These are phyloP conservation scores for Peucedramus taeniatus DNA, from an alignment of 2,113 vertebrate species.

Conservation along the genomic window DNA sequence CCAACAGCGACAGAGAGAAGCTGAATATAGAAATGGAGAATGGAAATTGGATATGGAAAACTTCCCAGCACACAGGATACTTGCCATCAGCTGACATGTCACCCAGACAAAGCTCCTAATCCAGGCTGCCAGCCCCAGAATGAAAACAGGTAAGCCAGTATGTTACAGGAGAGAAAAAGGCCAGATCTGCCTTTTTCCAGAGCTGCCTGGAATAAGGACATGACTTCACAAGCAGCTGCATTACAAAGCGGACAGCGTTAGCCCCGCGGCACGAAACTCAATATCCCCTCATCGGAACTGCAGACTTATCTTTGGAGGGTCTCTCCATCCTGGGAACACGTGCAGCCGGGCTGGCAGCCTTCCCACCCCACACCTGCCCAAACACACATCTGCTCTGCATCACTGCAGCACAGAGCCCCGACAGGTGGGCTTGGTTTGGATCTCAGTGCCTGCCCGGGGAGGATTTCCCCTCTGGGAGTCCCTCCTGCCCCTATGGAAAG, in stretches of 20 bases:
- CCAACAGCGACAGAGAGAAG: neutral
- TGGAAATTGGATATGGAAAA: neutral
- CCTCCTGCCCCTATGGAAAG: neutral
- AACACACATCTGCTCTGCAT: neutral
- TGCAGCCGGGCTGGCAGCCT: neutral
- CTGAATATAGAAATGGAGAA: rapidly evolving
- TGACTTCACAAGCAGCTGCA: neutral
- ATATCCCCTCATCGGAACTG: neutral
- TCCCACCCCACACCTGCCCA: conserved; percentile 16
- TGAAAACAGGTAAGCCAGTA: neutral
- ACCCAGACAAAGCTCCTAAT: neutral
- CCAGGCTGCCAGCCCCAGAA: neutral
- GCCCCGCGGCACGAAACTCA: neutral
- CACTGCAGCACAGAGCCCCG: neutral
- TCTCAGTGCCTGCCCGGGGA: neutral
- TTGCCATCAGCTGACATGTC: neutral
- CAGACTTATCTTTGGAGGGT: neutral
- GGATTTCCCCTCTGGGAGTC: neutral
- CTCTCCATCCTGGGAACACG: neutral
- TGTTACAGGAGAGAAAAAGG: neutral
- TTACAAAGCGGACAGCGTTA: neutral
- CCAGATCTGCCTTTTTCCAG: neutral
- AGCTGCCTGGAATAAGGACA: neutral
- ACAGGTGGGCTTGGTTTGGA: neutral
- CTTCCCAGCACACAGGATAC: neutral